Conservation (phyloP, 2,113 vertebrate genomes). For the Dromiciops gliroides region DNA sequence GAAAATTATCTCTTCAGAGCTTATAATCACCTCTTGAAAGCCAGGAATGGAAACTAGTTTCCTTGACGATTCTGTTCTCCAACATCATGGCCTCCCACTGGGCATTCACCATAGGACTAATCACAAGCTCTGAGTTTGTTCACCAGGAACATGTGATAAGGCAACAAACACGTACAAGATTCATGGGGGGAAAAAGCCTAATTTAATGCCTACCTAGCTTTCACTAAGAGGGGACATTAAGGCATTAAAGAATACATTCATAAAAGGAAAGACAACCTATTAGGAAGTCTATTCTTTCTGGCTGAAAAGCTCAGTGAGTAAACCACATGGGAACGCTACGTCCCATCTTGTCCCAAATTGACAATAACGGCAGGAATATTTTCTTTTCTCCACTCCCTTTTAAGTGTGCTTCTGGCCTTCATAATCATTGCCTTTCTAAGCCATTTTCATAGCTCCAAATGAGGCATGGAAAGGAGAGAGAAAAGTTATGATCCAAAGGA, state of each 20-base stretch:
- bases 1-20: conserved; percentile 20
- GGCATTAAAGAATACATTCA: conserved; percentile 58
- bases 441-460: conserved; percentile 64
- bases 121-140: conserved; percentile 43
- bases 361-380: conserved; percentile 63
- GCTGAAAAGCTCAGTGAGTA: conserved; percentile 3
- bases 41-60: not conserved
- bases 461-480: conserved; percentile 40
- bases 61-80: not conserved
- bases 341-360: conserved; percentile 46
- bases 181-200: not conserved
- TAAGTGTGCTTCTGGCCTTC: conserved; percentile 24
- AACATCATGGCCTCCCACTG: not conserved
- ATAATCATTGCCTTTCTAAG: conserved; percentile 35
- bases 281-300: conserved; percentile 1
- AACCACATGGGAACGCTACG: not conserved
- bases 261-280: conserved; percentile 58
- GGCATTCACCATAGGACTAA: not conserved
- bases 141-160: conserved; percentile 43
- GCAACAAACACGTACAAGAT: not conserved
- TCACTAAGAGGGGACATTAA: conserved; percentile 59
- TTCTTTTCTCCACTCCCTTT: conserved; percentile 41
- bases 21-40: conserved; percentile 32
- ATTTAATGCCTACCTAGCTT: conserved; percentile 41
- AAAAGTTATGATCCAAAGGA: not conserved